These are phyloP conservation scores for Caenorhabditis sp. DNA, from an alignment of 2,888 invertebrate genomes.

Conservation along the genomic window DNA sequence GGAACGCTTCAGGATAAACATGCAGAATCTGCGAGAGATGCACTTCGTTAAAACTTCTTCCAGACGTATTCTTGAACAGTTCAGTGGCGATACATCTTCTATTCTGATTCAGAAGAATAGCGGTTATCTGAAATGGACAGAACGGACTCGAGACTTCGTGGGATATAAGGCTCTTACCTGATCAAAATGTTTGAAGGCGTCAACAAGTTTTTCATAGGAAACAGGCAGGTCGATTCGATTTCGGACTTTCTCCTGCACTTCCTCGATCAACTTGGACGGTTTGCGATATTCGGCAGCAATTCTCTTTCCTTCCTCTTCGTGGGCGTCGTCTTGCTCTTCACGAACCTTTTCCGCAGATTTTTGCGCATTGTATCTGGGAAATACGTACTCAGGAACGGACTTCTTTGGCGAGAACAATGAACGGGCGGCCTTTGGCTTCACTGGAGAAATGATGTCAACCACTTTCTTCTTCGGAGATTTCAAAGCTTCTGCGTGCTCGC, in stretches of 20 bases:
- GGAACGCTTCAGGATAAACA: constrained; percentile 46
- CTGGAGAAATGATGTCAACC: neutral
- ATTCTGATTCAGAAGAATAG: constrained; percentile 28
- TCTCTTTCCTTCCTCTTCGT: constrained; percentile 37
- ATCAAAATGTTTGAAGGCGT: constrained; percentile 45
- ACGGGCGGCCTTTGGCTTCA: constrained; percentile 25
- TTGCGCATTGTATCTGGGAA: constrained; percentile 24
- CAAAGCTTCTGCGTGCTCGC: constrained; percentile 45
- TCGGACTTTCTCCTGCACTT: constrained; percentile 37
- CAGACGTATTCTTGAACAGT: constrained; percentile 30
- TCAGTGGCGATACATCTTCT: constrained; percentile 30
- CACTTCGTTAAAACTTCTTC: constrained; percentile 29
- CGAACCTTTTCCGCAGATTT: constrained; percentile 50
- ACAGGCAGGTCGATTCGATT: constrained; percentile 25
- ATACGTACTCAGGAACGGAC: constrained; percentile 36
- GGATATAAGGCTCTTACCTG: neutral
- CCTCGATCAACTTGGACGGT: constrained; percentile 31
- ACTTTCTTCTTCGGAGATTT: constrained; percentile 52
- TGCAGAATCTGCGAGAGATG: constrained; percentile 53
- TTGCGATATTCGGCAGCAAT: constrained; percentile 41
- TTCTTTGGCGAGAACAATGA: constrained; percentile 33
- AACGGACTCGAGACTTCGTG: too few relatives aligned
- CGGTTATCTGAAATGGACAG: constrained; percentile 35
- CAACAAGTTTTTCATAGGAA: constrained; percentile 29
- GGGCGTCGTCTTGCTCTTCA: constrained; percentile 34